Evolutionary conservation across 1,140 invertebrate species (phyloP).

Genomic region (Microplitis demolitor): DNA sequence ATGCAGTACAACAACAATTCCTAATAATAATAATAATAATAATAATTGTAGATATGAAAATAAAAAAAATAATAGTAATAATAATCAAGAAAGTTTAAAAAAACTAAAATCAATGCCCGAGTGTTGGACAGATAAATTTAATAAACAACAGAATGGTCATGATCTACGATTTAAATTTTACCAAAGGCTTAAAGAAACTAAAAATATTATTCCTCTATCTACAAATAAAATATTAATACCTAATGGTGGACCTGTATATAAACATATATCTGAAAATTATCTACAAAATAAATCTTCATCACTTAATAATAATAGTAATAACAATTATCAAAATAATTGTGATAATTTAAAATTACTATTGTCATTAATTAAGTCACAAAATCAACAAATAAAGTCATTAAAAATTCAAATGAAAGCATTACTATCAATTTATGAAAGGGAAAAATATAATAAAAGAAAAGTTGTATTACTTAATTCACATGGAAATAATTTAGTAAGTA

Average conservation of each 20-base stretch:
- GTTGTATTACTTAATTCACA: neutral
- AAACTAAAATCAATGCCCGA: no score
- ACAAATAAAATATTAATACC: neutral
- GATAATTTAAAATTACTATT: neutral
- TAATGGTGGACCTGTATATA: neutral
- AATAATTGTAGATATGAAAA: no score
- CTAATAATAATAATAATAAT: no score
- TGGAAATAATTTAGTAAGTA: no score
- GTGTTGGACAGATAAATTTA: neutral
- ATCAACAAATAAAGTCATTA: neutral
- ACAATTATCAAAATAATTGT: no score
- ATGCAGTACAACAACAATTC: no score
- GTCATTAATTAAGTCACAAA: neutral
- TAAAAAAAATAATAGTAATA: no score
- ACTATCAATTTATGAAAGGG: neutral
- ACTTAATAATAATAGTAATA: neutral
- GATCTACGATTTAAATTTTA: slow-evolving; percentile 6
- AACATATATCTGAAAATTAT: neutral
- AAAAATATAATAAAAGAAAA: neutral
- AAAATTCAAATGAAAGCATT: neutral
- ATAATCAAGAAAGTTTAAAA: no score
- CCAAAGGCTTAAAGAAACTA: neutral
- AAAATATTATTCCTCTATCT: neutral
- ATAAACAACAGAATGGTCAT: neutral
- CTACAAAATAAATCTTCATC: neutral